These are phyloP conservation scores for Natator depressus DNA, from an alignment of 2,113 vertebrate genomes.

Conservation along the genomic window DNA sequence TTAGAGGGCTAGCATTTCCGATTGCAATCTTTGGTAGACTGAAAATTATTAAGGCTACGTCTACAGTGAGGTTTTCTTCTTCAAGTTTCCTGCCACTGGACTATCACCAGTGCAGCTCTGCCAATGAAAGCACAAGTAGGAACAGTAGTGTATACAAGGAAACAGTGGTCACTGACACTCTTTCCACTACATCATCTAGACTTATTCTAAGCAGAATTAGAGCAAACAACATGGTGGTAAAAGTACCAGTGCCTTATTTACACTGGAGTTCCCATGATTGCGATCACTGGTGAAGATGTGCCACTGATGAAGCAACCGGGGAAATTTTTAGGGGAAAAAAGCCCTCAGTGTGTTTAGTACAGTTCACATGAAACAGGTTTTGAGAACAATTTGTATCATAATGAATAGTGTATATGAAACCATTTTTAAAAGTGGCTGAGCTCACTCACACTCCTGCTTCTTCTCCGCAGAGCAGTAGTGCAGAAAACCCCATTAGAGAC, in stretches of 20 bases:
- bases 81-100: not conserved
- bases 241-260: not conserved
- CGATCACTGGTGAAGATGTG: not conserved
- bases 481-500: not conserved
- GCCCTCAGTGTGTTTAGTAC: not conserved
- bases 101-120: not conserved
- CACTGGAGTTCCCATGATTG: not conserved
- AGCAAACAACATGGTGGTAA: not conserved
- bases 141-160: not conserved
- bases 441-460: not conserved
- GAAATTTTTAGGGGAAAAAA: not conserved
- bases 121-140: not conserved
- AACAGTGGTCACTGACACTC: not conserved
- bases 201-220: not conserved
- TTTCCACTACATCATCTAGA: rapidly evolving
- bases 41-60: not conserved
- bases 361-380: not conserved
- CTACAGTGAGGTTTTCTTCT: not conserved
- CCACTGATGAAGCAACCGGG: not conserved
- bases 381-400: not conserved
- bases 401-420: not conserved
- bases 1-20: not conserved
- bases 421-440: not conserved
- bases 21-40: not conserved
- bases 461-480: not conserved